phyloP scores from a whole-genome alignment of 2,888 invertebrate species.

The Branchellion lobata region DNA sequence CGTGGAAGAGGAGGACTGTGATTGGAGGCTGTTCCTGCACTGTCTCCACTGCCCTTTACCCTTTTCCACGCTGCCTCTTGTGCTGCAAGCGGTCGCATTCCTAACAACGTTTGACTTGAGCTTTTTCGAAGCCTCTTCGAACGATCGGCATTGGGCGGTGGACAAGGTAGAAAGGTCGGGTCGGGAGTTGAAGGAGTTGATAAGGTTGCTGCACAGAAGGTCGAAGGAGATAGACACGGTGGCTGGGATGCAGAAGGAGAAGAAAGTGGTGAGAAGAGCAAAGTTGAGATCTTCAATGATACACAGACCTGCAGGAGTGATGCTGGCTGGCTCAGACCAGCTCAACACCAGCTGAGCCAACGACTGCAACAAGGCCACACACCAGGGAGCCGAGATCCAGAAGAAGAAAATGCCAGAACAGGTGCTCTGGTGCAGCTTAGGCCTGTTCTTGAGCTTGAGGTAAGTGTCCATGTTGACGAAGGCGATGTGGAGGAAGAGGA shows the following conservation, averaged over 20 bases:
- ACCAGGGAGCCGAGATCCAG: conserved; percentile 12
- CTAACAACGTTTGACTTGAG: not conserved
- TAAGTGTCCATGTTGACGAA: conserved; percentile 29
- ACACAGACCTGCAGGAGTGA: not conserved
- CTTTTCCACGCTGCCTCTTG: not conserved
- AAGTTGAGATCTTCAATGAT: conserved; percentile 26
- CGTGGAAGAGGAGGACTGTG: not conserved
- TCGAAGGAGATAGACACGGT: not conserved
- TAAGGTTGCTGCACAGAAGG: not conserved
- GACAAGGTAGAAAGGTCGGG: not conserved
- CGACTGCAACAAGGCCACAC: not conserved
- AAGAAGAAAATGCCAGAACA: not conserved
- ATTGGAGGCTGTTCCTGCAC: not conserved
- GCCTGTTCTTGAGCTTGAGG: conserved; percentile 1
- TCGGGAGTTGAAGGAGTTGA: not conserved
- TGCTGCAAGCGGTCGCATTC: not conserved
- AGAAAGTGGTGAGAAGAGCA: not conserved
- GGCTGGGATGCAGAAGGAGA: conserved; percentile 17
- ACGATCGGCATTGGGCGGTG: not conserved
- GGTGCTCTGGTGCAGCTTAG: not conserved
- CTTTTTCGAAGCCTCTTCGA: not conserved
- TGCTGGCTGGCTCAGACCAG: not conserved
- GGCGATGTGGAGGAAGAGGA: conserved; percentile 14
- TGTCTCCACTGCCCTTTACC: not conserved
- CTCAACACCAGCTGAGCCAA: conserved; percentile 5